A percentile compares a stretch with the other conserved stretches of the same genome.
These are phyloP conservation scores for Synergus umbraculus DNA, from an alignment of 2,888 invertebrate species.

Conservation along the genomic window DNA sequence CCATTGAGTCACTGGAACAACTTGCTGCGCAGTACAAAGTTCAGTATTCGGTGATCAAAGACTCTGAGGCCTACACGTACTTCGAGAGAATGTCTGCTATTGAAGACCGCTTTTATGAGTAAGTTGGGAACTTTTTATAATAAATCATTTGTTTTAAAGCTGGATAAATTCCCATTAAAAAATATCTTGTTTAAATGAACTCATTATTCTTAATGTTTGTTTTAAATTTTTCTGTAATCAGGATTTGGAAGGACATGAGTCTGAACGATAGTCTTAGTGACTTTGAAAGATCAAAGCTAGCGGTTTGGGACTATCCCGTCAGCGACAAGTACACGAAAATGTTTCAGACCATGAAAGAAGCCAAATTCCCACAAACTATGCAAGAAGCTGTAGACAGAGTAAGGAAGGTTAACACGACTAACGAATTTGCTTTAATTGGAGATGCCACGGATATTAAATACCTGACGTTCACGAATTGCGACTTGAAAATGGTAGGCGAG, in stretches of 20 bases:
- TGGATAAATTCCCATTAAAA: too few species aligned
- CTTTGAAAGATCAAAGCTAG: constrained; percentile 93
- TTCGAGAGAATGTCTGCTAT: constrained; percentile 97
- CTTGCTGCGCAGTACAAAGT: constrained; percentile 97
- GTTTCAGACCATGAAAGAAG: constrained; percentile 96
- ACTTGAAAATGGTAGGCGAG: constrained; percentile 94
- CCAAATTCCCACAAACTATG: constrained; percentile 87
- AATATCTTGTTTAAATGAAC: not conserved
- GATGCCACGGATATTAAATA: constrained; percentile 96
- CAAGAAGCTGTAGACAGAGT: constrained; percentile 90
- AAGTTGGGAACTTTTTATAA: constrained; percentile 71
- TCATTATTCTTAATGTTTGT: not conserved
- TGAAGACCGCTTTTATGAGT: constrained; percentile 96
- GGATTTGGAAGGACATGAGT: constrained; percentile 99
- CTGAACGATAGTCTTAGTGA: constrained; percentile 94
- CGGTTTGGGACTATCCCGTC: constrained; percentile 99
- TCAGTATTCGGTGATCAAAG: constrained; percentile 94
- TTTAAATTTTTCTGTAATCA: constrained; percentile 67
- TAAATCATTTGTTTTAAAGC: too few species aligned
- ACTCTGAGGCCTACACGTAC: constrained; percentile 94
- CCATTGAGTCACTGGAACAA: constrained; percentile 95
- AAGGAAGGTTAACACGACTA: constrained; percentile 84
- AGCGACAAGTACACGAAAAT: constrained; percentile 99
- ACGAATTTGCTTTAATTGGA: constrained; percentile 94
- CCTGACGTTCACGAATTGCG: constrained; percentile 89